These are phyloP conservation scores for Otocyon megalotis DNA, from an alignment of 2,113 vertebrate genomes.

Conservation along the genomic window DNA sequence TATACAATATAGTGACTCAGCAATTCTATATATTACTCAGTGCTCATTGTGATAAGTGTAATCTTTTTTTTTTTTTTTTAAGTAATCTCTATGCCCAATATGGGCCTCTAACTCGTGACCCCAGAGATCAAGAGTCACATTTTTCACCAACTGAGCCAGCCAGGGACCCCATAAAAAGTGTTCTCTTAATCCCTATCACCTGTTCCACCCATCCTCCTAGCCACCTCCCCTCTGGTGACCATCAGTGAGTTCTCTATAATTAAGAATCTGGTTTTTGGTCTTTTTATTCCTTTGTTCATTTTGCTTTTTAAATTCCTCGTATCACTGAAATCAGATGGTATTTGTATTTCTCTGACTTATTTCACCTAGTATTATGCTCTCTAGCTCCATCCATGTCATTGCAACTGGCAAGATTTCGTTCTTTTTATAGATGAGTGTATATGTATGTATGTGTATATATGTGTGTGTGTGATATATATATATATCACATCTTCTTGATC, in stretches of 20 bases:
- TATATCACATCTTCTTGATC: background rate
- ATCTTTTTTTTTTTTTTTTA: background rate
- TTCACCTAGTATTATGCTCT: background rate
- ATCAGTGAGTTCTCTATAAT: background rate
- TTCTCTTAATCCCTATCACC: background rate
- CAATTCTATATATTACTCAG: background rate
- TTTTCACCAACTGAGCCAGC: background rate
- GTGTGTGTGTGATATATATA: too few species aligned
- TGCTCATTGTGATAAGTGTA: background rate
- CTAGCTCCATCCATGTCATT: background rate
- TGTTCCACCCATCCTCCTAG: background rate
- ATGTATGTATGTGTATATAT: too few species aligned
- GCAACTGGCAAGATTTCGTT: background rate
- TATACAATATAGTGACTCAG: background rate
- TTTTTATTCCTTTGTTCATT: background rate
- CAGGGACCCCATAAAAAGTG: background rate
- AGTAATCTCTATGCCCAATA: background rate
- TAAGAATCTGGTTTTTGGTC: background rate
- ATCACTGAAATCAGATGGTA: background rate
- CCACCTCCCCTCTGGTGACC: background rate
- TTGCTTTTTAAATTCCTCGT: background rate
- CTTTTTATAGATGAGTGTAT: background rate
- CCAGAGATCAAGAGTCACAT: background rate
- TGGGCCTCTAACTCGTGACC: background rate
- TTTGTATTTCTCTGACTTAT: background rate